Evolutionary conservation across 2,888 invertebrate genomes (phyloP).

Genomic region (Pollenia griseotomentosa): DNA sequence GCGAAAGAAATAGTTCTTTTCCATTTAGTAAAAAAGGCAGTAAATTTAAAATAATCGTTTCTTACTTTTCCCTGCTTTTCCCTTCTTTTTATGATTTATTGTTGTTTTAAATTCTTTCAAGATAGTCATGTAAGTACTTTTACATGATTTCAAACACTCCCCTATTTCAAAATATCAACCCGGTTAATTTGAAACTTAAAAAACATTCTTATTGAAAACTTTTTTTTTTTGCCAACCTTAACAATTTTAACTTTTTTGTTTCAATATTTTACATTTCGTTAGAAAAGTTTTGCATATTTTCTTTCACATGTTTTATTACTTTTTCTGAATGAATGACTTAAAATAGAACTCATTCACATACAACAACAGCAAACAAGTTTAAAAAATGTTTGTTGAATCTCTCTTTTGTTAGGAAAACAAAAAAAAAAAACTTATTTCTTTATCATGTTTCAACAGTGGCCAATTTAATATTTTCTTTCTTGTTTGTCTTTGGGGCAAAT

Average conservation of each 20-base stretch:
- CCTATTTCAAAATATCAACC: slow-evolving; percentile 5
- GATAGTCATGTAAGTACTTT: background rate
- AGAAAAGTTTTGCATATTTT: slow-evolving; percentile 60
- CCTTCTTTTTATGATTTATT: no score
- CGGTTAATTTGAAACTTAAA: slow-evolving; percentile 3
- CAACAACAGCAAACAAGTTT: background rate
- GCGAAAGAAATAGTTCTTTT: no score
- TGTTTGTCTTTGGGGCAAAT: slow-evolving; percentile 54
- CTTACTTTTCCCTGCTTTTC: no score
- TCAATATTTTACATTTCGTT: background rate
- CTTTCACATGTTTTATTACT: slow-evolving; percentile 49
- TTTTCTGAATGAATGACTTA: slow-evolving; percentile 48
- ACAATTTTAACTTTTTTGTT: background rate
- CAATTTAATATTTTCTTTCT: slow-evolving; percentile 61
- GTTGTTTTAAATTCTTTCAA: background rate
- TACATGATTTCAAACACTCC: background rate
- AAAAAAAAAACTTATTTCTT: slow-evolving; percentile 36
- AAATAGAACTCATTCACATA: slow-evolving; percentile 37
- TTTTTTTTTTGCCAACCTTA: slow-evolving; percentile 32
- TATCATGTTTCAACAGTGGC: slow-evolving; percentile 53
- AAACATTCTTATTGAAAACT: slow-evolving; percentile 24
- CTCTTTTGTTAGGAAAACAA: slow-evolving; percentile 10
- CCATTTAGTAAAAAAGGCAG: no score
- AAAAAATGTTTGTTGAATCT: slow-evolving; percentile 17
- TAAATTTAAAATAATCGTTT: no score